These are phyloP conservation scores for Paratilapia polleni DNA, from an alignment of 2,113 vertebrate species.

Conservation along the genomic window DNA sequence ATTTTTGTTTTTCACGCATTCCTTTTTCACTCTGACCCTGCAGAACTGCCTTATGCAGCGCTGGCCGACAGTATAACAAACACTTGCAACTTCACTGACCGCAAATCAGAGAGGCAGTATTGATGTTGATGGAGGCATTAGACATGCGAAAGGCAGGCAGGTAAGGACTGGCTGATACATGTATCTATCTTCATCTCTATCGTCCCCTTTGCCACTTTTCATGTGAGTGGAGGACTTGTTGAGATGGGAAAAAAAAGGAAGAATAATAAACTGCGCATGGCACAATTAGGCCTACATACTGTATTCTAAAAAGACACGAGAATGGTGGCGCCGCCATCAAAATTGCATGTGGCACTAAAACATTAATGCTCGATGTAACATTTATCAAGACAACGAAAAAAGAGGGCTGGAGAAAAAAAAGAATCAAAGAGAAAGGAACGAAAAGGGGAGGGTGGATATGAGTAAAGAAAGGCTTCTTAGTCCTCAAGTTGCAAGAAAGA, in stretches of 20 bases:
- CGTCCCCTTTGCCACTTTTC: background rate
- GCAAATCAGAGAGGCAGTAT: conserved; percentile 8
- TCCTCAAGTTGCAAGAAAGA: conserved; percentile 9
- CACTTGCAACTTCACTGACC: background rate
- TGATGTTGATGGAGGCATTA: conserved; percentile 23
- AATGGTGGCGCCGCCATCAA: conserved; percentile 66
- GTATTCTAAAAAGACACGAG: conserved; percentile 56
- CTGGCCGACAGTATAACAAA: background rate
- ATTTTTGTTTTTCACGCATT: background rate
- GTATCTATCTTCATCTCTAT: background rate
- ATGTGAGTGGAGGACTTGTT: background rate
- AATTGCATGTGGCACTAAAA: conserved; percentile 75
- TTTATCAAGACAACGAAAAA: conserved; percentile 65
- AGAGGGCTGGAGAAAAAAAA: conserved; percentile 22
- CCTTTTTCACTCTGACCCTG: background rate
- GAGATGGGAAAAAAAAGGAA: background rate
- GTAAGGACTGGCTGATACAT: background rate
- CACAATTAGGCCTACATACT: conserved; percentile 58
- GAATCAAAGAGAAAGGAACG: conserved; percentile 8
- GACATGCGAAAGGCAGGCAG: background rate
- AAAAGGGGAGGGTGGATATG: background rate
- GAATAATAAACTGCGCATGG: conserved; percentile 17
- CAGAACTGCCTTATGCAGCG: background rate
- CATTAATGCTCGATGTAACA: conserved; percentile 76
- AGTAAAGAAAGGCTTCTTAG: conserved; percentile 25